Evolutionary conservation across 1,140 invertebrate species (phyloP).

Genomic region (Papilio glaucus): DNA sequence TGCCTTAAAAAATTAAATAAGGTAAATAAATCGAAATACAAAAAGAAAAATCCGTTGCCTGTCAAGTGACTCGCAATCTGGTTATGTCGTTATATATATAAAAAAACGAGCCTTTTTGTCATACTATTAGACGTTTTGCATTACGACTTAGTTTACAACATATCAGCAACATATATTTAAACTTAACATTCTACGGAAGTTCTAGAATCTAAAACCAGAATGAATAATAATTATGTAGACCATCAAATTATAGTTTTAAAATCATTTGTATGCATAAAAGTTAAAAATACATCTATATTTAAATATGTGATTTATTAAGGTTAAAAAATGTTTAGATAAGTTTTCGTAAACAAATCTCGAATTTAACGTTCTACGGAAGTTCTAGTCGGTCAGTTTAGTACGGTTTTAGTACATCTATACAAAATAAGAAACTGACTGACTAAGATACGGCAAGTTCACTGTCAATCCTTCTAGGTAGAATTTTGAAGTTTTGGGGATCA

Average conservation of each 20-base stretch:
- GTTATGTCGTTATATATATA: no score
- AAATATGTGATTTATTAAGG: no score
- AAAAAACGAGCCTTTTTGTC: no score
- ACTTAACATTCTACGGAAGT: constrained; percentile 3
- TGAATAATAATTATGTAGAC: background rate
- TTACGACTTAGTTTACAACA: background rate
- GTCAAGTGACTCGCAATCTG: no score
- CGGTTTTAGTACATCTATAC: background rate
- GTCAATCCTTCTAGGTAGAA: no score
- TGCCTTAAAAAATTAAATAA: no score
- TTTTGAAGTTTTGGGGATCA: no score
- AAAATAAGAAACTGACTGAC: no score
- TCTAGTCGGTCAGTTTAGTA: background rate
- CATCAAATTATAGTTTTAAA: background rate
- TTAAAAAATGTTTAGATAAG: background rate
- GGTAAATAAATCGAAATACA: no score
- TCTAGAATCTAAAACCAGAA: constrained; percentile 8
- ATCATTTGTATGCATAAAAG: background rate
- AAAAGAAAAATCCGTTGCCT: no score
- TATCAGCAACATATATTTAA: background rate
- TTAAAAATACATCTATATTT: background rate
- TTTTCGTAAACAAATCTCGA: background rate
- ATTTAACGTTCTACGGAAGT: background rate
- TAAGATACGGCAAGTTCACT: no score
- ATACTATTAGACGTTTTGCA: background rate